Evolutionary conservation across 1,140 invertebrate genomes (phyloP).

Genomic region (Portunus trituberculatus): DNA sequence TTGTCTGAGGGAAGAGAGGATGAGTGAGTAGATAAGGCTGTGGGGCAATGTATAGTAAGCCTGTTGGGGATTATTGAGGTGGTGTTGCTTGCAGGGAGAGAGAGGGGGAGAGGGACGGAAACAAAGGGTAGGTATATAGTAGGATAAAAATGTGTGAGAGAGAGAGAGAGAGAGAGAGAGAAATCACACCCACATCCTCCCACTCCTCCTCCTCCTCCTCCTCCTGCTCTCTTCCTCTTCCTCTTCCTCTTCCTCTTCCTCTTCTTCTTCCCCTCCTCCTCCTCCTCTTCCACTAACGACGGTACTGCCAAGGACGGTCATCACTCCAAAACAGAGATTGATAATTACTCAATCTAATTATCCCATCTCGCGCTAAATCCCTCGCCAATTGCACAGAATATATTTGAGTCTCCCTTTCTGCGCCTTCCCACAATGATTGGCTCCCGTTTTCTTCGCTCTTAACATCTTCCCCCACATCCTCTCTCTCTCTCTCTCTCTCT

Average conservation of each 20-base stretch:
- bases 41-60: no score
- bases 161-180: constrained; percentile 9
- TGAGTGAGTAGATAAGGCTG: neutral
- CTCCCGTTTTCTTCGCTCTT: neutral
- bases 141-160: neutral
- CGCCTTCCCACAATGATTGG: constrained; percentile 48
- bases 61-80: neutral
- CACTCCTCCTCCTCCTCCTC: no score
- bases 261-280: neutral
- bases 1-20: neutral
- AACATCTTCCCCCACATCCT: neutral
- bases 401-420: constrained; percentile 35
- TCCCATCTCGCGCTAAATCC: constrained; percentile 59
- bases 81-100: neutral
- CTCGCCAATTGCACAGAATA: constrained; percentile 66
- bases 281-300: no score
- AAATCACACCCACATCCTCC: neutral
- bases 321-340: constrained; percentile 49
- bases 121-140: neutral
- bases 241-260: neutral
- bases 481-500: neutral
- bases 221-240: no score
- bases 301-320: neutral
- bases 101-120: neutral
- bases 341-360: constrained; percentile 62